Percentiles rank a stretch among this genome's conserved stretches.
phyloP scores from a whole-genome alignment of 2,797 vertebrate species.

The Loriculus beryllinus region DNA sequence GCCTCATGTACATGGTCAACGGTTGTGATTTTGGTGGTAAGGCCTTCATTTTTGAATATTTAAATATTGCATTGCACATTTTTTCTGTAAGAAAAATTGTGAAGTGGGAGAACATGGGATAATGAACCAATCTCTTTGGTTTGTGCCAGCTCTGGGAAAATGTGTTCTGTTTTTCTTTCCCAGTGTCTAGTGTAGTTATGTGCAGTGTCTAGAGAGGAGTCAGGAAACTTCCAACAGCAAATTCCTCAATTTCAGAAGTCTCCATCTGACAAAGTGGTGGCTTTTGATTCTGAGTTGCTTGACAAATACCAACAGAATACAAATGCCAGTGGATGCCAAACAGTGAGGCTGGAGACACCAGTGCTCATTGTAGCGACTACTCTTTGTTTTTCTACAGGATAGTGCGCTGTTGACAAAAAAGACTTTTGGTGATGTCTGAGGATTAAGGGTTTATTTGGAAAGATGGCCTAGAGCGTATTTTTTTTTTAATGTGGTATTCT shows the following conservation, averaged over 20 bases:
- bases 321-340: neutral
- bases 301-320: neutral
- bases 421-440: neutral
- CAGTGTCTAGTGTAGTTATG: neutral
- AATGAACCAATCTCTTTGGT: neutral
- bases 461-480: neutral
- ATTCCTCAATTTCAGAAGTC: neutral
- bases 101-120: neutral
- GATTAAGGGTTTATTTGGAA: constrained; percentile 49
- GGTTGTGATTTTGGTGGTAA: neutral
- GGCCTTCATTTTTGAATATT: neutral
- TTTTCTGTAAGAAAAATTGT: neutral
- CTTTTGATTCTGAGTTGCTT: neutral
- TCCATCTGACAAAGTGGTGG: neutral
- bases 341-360: neutral
- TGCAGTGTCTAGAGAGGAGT: neutral
- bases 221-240: neutral
- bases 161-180: neutral
- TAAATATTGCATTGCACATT: neutral
- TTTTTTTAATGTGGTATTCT: neutral
- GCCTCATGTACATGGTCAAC: neutral
- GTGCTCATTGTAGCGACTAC: neutral
- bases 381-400: neutral
- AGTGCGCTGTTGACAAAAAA: neutral
- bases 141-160: neutral